Evolutionary conservation across 1,140 invertebrate species (phyloP).

Genomic region (Macrobrachium nipponense): DNA sequence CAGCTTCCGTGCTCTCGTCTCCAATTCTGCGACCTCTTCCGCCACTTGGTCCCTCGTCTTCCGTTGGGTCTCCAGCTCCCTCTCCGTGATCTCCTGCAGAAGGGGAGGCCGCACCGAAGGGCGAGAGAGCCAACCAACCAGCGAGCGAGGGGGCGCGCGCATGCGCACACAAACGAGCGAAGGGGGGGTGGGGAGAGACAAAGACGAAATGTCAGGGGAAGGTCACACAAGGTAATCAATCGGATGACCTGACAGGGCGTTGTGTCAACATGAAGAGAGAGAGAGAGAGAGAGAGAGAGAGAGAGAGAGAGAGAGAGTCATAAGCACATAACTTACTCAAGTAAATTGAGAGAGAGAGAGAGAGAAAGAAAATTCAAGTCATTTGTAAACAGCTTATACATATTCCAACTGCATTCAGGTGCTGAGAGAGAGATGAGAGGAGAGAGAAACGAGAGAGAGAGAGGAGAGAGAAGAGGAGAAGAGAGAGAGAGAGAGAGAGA

Average conservation of each 20-base stretch:
- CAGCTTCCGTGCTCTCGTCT: slow-evolving; percentile 69
- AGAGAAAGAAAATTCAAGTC: not conserved
- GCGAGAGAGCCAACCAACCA: not conserved
- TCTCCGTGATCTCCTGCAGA: slow-evolving; percentile 67
- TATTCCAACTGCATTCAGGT: too few species aligned
- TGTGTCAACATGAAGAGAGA: not conserved
- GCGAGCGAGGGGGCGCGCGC: not conserved
- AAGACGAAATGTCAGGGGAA: not conserved
- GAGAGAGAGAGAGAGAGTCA: not conserved
- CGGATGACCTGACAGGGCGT: not conserved
- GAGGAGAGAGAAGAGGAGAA: not conserved
- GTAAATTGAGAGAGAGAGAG: not conserved
- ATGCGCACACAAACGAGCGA: too few species aligned
- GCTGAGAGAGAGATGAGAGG: too few species aligned
- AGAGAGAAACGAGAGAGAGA: slow-evolving; percentile 1
- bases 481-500: slow-evolving; percentile 8
- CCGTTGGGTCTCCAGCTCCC: slow-evolving; percentile 67
- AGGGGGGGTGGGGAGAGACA: too few species aligned
- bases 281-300: not conserved
- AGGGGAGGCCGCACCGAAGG: not conserved
- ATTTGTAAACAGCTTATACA: too few species aligned
- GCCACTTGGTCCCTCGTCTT: slow-evolving; percentile 67
- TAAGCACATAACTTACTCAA: not conserved
- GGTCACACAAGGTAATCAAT: not conserved
- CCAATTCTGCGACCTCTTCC: slow-evolving; percentile 69